These are phyloP conservation scores for Nephrotoma flavescens DNA, from an alignment of 2,888 invertebrate genomes.

Conservation along the genomic window DNA sequence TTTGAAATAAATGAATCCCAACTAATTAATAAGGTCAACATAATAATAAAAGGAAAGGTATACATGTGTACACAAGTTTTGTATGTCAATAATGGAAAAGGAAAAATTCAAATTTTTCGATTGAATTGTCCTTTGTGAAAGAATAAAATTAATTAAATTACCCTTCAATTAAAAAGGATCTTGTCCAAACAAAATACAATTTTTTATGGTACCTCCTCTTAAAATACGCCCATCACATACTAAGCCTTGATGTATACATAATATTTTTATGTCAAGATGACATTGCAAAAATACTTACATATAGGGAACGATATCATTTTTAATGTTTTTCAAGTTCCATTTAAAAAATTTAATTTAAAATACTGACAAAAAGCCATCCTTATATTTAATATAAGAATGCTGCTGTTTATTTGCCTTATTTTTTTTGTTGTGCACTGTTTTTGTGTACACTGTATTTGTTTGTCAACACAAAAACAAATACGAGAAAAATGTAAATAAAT, in stretches of 20 bases:
- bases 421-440: not conserved
- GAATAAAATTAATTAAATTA: not conserved
- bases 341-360: not conserved
- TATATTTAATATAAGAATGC: not conserved
- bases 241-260: not conserved
- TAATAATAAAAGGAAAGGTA: too few relatives aligned
- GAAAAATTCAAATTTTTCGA: too few relatives aligned
- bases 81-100: too few relatives aligned
- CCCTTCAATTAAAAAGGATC: not conserved
- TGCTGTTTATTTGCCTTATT: not conserved
- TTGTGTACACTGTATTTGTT: not conserved
- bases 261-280: not conserved
- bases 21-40: too few relatives aligned
- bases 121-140: not conserved
- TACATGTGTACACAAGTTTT: too few relatives aligned
- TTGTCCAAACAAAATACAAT: not conserved
- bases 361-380: not conserved
- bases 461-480: not conserved
- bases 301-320: not conserved
- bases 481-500: not conserved
- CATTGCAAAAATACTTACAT: not conserved
- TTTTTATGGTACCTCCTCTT: not conserved
- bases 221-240: not conserved
- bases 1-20: too few relatives aligned
- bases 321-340: not conserved